Percentiles rank a stretch among this genome's conserved stretches.
Conservation (phyloP, 2,888 invertebrate species). For the Merodon equestris region DNA sequence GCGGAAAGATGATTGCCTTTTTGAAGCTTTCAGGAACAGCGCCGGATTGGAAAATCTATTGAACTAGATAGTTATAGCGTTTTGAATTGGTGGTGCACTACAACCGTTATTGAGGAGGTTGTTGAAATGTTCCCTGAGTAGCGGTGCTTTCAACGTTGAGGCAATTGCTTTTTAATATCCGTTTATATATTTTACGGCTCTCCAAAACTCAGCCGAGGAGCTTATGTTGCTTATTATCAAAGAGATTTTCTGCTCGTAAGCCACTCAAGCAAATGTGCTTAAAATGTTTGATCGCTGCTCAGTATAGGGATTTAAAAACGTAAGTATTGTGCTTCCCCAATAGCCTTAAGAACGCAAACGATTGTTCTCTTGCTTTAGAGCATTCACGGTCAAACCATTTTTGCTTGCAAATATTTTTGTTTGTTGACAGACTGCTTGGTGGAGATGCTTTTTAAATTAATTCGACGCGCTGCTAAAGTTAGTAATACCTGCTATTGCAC, state of each 20-base stretch:
- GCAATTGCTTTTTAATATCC: not conserved
- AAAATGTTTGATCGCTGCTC: not conserved
- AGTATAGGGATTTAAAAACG: constrained; percentile 2
- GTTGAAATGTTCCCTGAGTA: too few relatives aligned
- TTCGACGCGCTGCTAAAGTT: too few relatives aligned
- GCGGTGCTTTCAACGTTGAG: too few relatives aligned
- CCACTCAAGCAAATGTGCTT: not conserved
- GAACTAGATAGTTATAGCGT: not conserved
- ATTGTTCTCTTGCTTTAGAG: constrained; percentile 2
- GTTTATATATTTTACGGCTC: constrained; percentile 1
- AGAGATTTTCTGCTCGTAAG: not conserved
- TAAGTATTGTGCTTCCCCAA: not conserved
- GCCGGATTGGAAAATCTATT: not conserved
- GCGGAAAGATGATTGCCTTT: not conserved
- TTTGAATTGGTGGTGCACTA: too few relatives aligned
- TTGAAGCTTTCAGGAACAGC: not conserved
- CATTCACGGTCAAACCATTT: not conserved
- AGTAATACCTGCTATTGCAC: too few relatives aligned
- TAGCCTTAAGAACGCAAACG: not conserved
- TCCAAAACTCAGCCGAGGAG: not conserved
- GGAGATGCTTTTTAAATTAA: too few relatives aligned
- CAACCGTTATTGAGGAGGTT: too few relatives aligned
- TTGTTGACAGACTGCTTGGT: not conserved
- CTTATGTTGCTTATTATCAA: not conserved
- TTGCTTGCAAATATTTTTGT: not conserved